Base-by-base conservation (phyloP, 2,113 vertebrate species). In the Ptilonorhynchus violaceus region DNA sequence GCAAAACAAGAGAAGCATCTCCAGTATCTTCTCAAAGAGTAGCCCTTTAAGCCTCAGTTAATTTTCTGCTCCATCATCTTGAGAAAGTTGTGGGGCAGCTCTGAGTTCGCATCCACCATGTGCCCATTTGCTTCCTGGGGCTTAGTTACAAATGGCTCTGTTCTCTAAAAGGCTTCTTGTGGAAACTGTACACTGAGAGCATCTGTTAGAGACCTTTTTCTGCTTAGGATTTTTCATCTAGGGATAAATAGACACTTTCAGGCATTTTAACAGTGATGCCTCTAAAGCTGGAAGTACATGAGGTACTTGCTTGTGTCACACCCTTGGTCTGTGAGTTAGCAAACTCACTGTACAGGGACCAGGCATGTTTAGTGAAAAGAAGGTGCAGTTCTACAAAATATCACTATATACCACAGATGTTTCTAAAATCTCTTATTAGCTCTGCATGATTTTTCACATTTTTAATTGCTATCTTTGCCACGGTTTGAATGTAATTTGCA, bases 61-160 rank as follows among this genome's bases (percentile, higher is more conserved):
- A 5, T 5, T 78, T 82, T 14, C n/a, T 77, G 31, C 11, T 81
- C 22, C 60, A 68, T 7, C 14, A n/a, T 6, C 30, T 56, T 56
- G 46, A 44, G 60, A 46, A 60, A n/a, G 10, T 5, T 39, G 3
- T 11, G 37, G 10, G 35, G 4, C 20, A 69, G 41, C 23, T 78
- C 20, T 60, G 33, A 42, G 31, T 46, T 60, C 1, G 0, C 20
- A 19, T 2, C 19, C 1, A 10, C 25, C 14, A 2, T 4, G 11
- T n/a, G 20, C 17, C 41, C n/a, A 3, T 55, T 55, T 20, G 4
- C 58, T 88, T 49, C 28, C 7, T 5, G 0, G 25, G 22, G 7
- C 8, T 7, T 18, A 28, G 25, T 33, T 56, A 46, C 24, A 68
- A 73, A 63, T 14, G 5, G 8, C 4, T 58, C 9, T 21, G 15